Evolutionary conservation across 2,888 invertebrate species (phyloP).

Genomic region (Ischnus inquisitorius): DNA sequence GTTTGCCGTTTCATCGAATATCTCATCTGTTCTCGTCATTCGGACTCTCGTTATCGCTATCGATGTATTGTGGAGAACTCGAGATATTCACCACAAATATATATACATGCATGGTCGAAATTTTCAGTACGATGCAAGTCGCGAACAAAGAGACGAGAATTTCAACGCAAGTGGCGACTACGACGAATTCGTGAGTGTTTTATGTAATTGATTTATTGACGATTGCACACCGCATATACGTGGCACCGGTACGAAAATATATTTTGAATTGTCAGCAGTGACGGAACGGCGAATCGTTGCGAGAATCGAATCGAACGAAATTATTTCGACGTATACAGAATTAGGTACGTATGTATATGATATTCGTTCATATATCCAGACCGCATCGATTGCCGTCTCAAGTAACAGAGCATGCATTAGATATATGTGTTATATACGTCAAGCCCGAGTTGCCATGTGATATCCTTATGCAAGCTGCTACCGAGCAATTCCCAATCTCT

Average conservation of each 20-base stretch:
- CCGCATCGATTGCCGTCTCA: conserved; percentile 58
- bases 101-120: background rate
- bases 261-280: background rate
- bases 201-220: conserved; percentile 14
- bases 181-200: background rate
- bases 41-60: background rate
- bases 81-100: background rate
- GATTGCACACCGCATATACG: background rate
- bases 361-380: conserved; percentile 48
- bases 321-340: background rate
- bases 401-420: conserved; percentile 31
- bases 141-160: background rate
- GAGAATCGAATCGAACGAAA: conserved; percentile 11
- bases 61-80: background rate
- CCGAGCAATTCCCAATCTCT: conserved; percentile 47
- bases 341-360: background rate
- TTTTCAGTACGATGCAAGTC: background rate
- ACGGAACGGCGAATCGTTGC: background rate
- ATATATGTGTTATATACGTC: background rate
- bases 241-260: background rate
- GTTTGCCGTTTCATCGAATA: background rate
- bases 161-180: background rate
- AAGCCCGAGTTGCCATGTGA: conserved; percentile 49
- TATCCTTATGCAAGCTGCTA: conserved; percentile 40
- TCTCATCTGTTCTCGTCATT: background rate